phyloP scores from a whole-genome alignment of 2,888 invertebrate genomes.

The Dioctria rufipes region DNA sequence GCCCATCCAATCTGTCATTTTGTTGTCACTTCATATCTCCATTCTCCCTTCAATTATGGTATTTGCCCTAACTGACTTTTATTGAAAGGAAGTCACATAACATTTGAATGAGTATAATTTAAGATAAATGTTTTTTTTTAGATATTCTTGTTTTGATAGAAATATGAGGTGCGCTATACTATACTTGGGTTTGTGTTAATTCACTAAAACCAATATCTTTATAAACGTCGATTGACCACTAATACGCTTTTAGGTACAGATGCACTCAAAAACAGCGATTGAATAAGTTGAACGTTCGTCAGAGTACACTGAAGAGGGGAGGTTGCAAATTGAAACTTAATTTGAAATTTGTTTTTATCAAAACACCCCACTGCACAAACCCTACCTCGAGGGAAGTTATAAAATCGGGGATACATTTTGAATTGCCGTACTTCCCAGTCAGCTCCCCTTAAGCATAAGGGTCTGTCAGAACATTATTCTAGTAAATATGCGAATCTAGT shows the following conservation, averaged over 20 bases:
- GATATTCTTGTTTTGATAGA: too few species aligned
- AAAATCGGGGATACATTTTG: constrained; percentile 57
- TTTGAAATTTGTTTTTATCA: constrained; percentile 63
- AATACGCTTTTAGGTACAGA: not conserved
- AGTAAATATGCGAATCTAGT: not conserved
- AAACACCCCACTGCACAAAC: constrained; percentile 60
- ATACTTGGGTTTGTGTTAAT: constrained; percentile 15
- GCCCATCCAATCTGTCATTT: constrained; percentile 29
- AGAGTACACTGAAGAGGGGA: constrained; percentile 54
- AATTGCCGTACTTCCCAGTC: constrained; percentile 19
- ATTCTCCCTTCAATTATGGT: too few species aligned
- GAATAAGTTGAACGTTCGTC: not conserved
- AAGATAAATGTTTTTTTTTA: too few species aligned
- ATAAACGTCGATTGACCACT: constrained; percentile 18
- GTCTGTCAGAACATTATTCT: constrained; percentile 3
- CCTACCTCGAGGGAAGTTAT: constrained; percentile 57
- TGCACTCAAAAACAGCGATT: constrained; percentile 12
- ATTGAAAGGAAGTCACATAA: too few species aligned
- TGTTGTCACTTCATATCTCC: not conserved
- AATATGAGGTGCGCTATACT: not conserved
- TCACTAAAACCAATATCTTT: constrained; percentile 6
- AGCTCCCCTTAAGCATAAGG: constrained; percentile 7
- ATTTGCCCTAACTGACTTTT: too few species aligned
- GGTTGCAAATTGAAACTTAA: constrained; percentile 62
- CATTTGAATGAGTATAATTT: too few species aligned